These are phyloP conservation scores for Elephas maximus DNA, from an alignment of 2,113 vertebrate genomes.

Conservation along the genomic window DNA sequence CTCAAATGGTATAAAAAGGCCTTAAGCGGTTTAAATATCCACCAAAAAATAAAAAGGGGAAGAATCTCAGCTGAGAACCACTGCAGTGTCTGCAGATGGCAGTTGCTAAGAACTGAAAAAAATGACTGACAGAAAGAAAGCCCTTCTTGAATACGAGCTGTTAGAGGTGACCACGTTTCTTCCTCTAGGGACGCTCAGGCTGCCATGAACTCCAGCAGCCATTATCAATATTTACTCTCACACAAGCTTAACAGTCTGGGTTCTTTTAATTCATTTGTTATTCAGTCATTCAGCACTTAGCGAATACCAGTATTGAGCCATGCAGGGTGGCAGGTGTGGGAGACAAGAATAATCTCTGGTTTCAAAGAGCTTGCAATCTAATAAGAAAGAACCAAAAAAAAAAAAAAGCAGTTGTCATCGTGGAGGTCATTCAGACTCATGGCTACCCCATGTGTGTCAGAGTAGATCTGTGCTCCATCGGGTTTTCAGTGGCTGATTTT, in stretches of 20 bases:
- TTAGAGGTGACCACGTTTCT: background rate
- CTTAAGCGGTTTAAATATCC: background rate
- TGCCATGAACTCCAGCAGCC: no score
- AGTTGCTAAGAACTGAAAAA: background rate
- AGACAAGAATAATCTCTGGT: background rate
- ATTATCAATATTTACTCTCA: no score
- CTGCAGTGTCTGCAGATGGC: accelerated
- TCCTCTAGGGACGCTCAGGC: background rate
- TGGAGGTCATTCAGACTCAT: no score
- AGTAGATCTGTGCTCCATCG: no score
- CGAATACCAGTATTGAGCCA: background rate
- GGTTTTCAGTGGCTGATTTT: no score
- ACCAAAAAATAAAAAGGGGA: background rate
- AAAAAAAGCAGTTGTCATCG: no score
- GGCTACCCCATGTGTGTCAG: no score
- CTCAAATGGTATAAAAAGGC: background rate
- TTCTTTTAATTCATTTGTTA: background rate
- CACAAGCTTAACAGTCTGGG: background rate
- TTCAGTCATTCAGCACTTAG: no score
- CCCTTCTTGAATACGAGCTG: accelerated
- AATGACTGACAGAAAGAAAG: background rate
- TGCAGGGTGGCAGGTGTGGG: no score
- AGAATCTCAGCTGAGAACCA: background rate
- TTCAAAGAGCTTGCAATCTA: background rate
- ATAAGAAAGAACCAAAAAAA: no score